A percentile compares a stretch with the other conserved stretches of the same genome.
Evolutionary conservation across 2,797 vertebrate genomes (phyloP).

Genomic region (Neosilurus mollespiculum): DNA sequence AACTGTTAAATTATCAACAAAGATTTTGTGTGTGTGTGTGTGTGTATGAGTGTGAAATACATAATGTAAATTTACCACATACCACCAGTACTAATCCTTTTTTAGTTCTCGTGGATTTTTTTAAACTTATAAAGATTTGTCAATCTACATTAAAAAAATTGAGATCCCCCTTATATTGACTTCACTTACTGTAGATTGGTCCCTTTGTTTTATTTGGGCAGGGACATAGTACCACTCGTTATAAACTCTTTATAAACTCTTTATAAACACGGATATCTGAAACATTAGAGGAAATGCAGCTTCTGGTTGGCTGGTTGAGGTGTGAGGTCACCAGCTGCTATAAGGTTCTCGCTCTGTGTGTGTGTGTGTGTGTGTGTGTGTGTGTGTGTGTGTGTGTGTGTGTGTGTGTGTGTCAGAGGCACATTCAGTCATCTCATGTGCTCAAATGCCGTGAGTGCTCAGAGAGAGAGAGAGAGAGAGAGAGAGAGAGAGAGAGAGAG

Average conservation of each 20-base stretch:
- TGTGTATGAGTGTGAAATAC: no score
- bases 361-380: not conserved
- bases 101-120: no score
- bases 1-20: no score
- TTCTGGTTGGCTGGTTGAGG: conserved; percentile 53
- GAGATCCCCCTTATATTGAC: not conserved
- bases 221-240: conserved; percentile 1
- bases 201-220: not conserved
- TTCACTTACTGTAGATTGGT: not conserved
- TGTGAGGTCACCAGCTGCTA: conserved; percentile 59
- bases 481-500: conserved; percentile 40
- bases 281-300: conserved; percentile 17
- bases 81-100: no score
- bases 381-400: conserved; percentile 11
- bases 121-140: not conserved
- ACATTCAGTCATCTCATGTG: conserved; percentile 55
- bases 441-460: conserved; percentile 35
- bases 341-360: conserved; percentile 40
- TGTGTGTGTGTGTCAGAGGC: conserved; percentile 43
- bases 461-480: conserved; percentile 36
- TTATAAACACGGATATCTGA: conserved; percentile 19
- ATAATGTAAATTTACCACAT: no score
- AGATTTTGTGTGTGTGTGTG: no score
- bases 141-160: no score
- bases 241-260: not conserved